phyloP scores from a whole-genome alignment of 2,888 invertebrate genomes.

The Drosophila picticornis region DNA sequence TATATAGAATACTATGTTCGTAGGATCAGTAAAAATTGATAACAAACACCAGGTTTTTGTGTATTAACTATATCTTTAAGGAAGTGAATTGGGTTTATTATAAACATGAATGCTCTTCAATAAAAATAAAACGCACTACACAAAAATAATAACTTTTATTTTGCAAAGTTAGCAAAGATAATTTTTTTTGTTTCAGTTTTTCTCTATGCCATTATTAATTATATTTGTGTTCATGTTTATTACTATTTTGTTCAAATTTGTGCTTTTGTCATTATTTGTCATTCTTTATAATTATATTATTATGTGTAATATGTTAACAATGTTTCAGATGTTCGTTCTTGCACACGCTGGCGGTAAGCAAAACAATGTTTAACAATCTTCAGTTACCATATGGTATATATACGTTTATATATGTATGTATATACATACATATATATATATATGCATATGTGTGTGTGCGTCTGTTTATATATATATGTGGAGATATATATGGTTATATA shows the following conservation, averaged over 20 bases:
- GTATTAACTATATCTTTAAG: background rate
- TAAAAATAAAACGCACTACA: slow-evolving; percentile 68
- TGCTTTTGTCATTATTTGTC: slow-evolving; percentile 27
- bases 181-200: slow-evolving; percentile 7
- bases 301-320: slow-evolving; percentile 43
- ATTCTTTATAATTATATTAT: slow-evolving; percentile 21
- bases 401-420: slow-evolving; percentile 5
- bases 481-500: slow-evolving; percentile 25
- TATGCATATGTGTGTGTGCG: slow-evolving; percentile 12
- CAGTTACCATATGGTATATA: slow-evolving; percentile 10
- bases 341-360: slow-evolving; percentile 23
- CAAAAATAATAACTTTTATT: slow-evolving; percentile 69
- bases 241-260: slow-evolving; percentile 33
- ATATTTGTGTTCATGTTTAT: slow-evolving; percentile 17
- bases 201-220: slow-evolving; percentile 22
- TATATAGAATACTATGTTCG: slow-evolving; percentile 1
- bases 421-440: slow-evolving; percentile 21
- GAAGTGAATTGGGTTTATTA: background rate
- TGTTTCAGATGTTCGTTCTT: slow-evolving; percentile 33
- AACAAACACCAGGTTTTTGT: background rate
- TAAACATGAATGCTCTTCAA: background rate
- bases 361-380: slow-evolving; percentile 41
- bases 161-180: slow-evolving; percentile 18
- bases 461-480: background rate
- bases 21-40: background rate